These are phyloP conservation scores for Eudyptes chrysolophus DNA, from an alignment of 2,113 vertebrate genomes.

Conservation along the genomic window DNA sequence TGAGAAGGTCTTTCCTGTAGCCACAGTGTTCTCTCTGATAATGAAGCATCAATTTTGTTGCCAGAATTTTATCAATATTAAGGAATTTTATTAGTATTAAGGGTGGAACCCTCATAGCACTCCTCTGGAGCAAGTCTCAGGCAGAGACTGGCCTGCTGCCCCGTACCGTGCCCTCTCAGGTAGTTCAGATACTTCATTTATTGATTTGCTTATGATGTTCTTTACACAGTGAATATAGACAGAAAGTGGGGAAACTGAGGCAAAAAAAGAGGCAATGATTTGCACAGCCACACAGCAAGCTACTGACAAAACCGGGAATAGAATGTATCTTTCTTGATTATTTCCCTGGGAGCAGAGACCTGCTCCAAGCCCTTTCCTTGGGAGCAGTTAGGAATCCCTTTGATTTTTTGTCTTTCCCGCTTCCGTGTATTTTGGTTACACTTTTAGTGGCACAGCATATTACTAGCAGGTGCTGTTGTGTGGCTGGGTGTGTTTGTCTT, in stretches of 20 bases:
- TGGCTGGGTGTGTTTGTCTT: background rate
- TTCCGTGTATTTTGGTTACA: background rate
- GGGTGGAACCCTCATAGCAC: background rate
- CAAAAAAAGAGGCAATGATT: background rate
- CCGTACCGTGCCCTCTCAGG: background rate
- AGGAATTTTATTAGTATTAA: background rate
- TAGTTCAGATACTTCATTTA: background rate
- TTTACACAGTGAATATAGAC: background rate
- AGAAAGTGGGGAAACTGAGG: background rate
- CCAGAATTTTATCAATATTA: background rate
- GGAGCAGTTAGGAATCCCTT: background rate
- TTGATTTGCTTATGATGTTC: background rate
- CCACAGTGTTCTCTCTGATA: background rate
- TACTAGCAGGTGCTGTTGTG: background rate
- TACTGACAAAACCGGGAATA: background rate
- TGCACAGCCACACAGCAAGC: background rate
- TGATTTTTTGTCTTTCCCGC: background rate
- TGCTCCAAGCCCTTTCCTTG: background rate
- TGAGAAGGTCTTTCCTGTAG: background rate
- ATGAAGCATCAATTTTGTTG: background rate
- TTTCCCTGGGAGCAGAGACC: background rate
- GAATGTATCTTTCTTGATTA: background rate
- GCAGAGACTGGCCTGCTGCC: background rate
- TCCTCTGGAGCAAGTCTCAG: background rate
- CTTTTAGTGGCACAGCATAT: fast-evolving